These are phyloP conservation scores for Apodemia hepburni DNA, from an alignment of 2,888 invertebrate species.

Conservation along the genomic window DNA sequence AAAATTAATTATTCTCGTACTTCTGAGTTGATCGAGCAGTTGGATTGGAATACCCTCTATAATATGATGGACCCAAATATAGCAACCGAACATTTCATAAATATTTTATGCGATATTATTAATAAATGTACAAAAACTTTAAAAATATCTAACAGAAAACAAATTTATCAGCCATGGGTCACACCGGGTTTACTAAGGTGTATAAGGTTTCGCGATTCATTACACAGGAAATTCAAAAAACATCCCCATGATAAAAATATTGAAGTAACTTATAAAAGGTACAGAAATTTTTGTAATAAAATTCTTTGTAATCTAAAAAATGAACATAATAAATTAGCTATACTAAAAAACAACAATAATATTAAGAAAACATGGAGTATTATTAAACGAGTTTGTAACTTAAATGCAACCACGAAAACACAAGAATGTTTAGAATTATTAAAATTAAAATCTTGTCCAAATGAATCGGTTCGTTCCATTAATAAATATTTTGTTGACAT, in stretches of 20 bases:
- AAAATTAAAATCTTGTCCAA: too few relatives aligned
- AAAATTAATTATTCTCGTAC: not conserved
- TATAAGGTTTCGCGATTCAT: constrained; percentile 12
- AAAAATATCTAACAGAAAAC: too few relatives aligned
- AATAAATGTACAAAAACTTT: not conserved
- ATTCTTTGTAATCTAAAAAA: constrained; percentile 1
- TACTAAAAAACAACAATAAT: not conserved
- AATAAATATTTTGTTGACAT: too few relatives aligned
- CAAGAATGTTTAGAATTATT: too few relatives aligned
- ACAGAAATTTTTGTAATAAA: constrained; percentile 11
- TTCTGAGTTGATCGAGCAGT: not conserved
- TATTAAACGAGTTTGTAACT: too few relatives aligned
- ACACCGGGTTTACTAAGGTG: not conserved
- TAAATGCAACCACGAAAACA: too few relatives aligned
- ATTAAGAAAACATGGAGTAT: too few relatives aligned
- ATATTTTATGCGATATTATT: constrained; percentile 14
- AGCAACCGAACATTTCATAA: constrained; percentile 5
- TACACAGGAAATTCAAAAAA: constrained; percentile 6
- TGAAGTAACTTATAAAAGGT: not conserved
- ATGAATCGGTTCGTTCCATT: too few relatives aligned
- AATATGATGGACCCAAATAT: constrained; percentile 11
- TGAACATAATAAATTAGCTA: not conserved
- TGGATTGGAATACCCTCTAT: not conserved
- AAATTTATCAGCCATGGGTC: too few relatives aligned
- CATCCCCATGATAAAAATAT: not conserved